Percentiles rank a stretch among this genome's conserved stretches.
These are phyloP conservation scores for Arge pagana DNA, from an alignment of 2,888 invertebrate species.

Conservation along the genomic window DNA sequence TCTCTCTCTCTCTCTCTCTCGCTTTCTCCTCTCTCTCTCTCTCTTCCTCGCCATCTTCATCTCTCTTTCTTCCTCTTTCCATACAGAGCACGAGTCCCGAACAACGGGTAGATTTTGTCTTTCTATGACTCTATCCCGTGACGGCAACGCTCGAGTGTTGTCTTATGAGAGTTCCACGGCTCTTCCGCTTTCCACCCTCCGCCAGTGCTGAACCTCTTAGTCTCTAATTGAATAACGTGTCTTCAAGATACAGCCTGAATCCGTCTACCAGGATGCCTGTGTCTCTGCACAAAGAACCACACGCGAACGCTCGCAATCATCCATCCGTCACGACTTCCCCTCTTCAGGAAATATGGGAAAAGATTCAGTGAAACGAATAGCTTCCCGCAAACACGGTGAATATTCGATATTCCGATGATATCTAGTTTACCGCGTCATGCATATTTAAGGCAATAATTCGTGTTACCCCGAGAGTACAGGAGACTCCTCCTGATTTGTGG, in stretches of 20 bases:
- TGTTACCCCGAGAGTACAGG: no score
- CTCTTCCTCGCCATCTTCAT: slow-evolving; percentile 5
- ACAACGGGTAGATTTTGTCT: slow-evolving; percentile 41
- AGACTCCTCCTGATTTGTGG: no score
- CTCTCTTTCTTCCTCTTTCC: slow-evolving; percentile 17
- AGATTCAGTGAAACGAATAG: slow-evolving; percentile 13
- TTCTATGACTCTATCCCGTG: slow-evolving; percentile 38
- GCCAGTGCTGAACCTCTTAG: slow-evolving; percentile 42
- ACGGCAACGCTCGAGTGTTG: slow-evolving; percentile 30
- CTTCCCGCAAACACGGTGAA: no score
- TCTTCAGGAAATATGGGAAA: slow-evolving; percentile 16
- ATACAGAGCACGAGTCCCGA: slow-evolving; percentile 16
- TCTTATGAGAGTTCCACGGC: slow-evolving; percentile 9
- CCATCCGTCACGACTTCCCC: background rate
- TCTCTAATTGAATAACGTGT: slow-evolving; percentile 53
- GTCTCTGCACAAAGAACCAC: no score
- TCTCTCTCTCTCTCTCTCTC: slow-evolving; percentile 28
- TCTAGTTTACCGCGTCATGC: no score
- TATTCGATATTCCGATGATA: no score
- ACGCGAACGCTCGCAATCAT: background rate
- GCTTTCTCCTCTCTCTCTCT: slow-evolving; percentile 25
- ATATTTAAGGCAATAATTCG: no score
- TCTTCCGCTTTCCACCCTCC: slow-evolving; percentile 9
- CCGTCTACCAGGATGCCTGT: slow-evolving; percentile 38
- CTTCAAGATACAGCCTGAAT: slow-evolving; percentile 41